Base-by-base conservation (phyloP, 1,140 invertebrate species). In the Pseudomyrmex flavicornis region DNA sequence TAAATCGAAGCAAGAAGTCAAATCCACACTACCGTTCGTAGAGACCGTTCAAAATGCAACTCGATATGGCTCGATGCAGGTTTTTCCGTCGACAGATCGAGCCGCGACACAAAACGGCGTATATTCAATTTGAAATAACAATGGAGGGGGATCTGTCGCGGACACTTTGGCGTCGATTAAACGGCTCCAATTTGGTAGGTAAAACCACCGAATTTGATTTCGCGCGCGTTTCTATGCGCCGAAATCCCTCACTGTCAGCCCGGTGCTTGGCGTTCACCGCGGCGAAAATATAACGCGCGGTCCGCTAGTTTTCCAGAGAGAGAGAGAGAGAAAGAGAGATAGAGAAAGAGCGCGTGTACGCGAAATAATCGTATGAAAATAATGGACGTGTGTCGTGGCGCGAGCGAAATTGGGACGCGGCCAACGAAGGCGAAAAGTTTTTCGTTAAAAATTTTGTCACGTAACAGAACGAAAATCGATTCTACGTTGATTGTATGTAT, bases 141-240 rank as follows among this genome's bases (percentile, higher is more conserved):
- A 80, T 80, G 76, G 75, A 15, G 54, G 20, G 35, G 66, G 22
- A n/a, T 72, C 76, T 80, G 76, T 80, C 76, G 76, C 66, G 76
- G 76, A 80, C 76, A 80, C 54, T 72, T 69, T 46, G 76, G 66
- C 76, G 66, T 70, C 76, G 66, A 80, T 80, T 80, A 72, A 80
- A 80, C 76, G 76, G 69, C 66, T 59, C 54, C 76, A 80, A 80
- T 80, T 80, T 80, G 54, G 54, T 70, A 59, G 76, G 76, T 80
- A 80, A 80, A 80, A 80, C 76, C 76, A 50, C 76, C 76, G 44
- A 80, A 80, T 80, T 80, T 80, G 76, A 80, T 80, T 80, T 80
- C 76, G 54, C 66, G 22, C 66, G 76, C 76, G 76, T 72, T 80
- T 80, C 76, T 80, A 80, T 80, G 76, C 66, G 56, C 66, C 20